These are phyloP conservation scores for Copsychus sechellarum DNA, from an alignment of 2,113 vertebrate genomes.

Conservation along the genomic window DNA sequence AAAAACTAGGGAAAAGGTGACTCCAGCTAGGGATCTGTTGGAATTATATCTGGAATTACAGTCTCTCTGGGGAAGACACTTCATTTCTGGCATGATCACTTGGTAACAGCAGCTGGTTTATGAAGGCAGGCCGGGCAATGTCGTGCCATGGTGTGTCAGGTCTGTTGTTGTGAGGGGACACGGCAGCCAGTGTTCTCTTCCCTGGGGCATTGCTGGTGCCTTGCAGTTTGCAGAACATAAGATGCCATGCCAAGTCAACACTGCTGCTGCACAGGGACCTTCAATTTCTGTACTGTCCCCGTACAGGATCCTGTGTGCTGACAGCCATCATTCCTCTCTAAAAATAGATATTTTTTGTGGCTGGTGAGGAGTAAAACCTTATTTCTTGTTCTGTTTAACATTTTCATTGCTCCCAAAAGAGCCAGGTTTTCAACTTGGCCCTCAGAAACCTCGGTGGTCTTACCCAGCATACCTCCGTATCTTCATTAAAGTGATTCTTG, in stretches of 20 bases:
- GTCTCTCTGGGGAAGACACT: background rate
- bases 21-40: background rate
- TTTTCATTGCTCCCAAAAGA: background rate
- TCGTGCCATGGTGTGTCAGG: background rate
- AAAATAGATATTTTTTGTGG: background rate
- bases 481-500: background rate
- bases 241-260: background rate
- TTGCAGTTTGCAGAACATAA: background rate
- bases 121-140: background rate
- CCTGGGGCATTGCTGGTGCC: background rate
- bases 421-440: background rate
- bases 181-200: background rate
- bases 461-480: background rate
- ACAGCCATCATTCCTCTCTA: background rate
- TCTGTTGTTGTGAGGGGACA: background rate
- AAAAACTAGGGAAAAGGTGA: background rate
- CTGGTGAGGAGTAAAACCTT: background rate
- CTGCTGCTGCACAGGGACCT: background rate
- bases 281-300: background rate
- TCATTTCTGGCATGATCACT: background rate
- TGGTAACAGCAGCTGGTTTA: background rate
- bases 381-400: background rate
- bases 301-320: background rate
- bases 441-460: background rate
- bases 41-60: background rate